Evolutionary conservation across 1,140 invertebrate genomes (phyloP), one percentile per base, ranked within the genome.

Genomic region (Brachionus sp.): DNA sequence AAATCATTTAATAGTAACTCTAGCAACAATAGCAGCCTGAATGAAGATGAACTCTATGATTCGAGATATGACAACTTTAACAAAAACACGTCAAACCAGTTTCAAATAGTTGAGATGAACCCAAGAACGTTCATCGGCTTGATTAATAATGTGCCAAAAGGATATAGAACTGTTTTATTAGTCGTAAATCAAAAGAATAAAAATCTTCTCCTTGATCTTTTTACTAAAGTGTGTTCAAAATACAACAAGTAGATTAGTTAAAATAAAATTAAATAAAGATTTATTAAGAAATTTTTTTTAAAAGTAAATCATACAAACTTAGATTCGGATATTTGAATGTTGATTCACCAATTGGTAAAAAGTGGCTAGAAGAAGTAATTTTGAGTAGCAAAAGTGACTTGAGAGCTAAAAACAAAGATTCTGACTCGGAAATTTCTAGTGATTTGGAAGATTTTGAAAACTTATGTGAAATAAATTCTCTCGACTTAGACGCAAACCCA

Each of bases 41-140:
- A 68, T 25, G 64, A 46, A 12, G 10, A 75, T 46, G 70, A 75
- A 10, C 10, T 75, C 3, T 46, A 75, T 16, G 44, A 46, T 39
- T 75, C 70, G 23, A 75, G 42, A 29, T 75, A 35, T 29, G 70
- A 75, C 4, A 19, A 75, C 44, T 75, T 75, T 29, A 75, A 75
- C 25, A 75, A 46, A 39, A 75, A 75, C 23, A 75, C 70, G 19
- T 75, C 70, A 25, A 75, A 75, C 44, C 70, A 75, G 44, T 75
- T 75, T 75, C 25, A 75, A 46, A 29, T 75, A 29, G 70, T 75
- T 25, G 77, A 80, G 42, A 57, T 80, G 77, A 80, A 62, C 25
- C 33, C 50, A 6, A 66, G 33, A 66, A 80, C 77, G 5, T 57
- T 23, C 5, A 1, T 9, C n/a, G 39, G 50, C 13, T 35, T 80